Base-by-base conservation (phyloP, 2,888 invertebrate genomes). In the Iphiclides podalirius region DNA sequence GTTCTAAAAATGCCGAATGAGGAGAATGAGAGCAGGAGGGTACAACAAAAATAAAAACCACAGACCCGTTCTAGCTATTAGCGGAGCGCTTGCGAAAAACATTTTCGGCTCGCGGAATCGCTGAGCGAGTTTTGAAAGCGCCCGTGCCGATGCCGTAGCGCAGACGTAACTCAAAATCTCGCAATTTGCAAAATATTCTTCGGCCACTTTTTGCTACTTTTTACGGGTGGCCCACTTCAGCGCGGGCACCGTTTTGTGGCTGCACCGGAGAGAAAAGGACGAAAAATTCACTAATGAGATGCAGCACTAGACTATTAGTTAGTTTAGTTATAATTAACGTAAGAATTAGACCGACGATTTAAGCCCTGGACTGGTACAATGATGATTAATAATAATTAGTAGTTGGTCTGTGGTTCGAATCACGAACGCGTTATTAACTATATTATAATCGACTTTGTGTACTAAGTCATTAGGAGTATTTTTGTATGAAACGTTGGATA, bases 1-100 rank as follows among this genome's bases (percentile, higher is more conserved):
- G 70, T 77, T 75, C 61, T 64, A 62, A 72, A 73, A 77, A 72
- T 68, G 60, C 59, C 60, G 26, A n/a, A n/a, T n/a, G n/a, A n/a
- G n/a, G n/a, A n/a, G n/a, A n/a, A n/a, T n/a, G n/a, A n/a, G n/a
- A 4, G 20, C 20, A 20, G 6, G 20, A 3, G 20, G 20, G 6
- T 20, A 20, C 4, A 28, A 28, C n/a, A 73, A 77, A 75, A 79
- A 48, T 37, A 72, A 52, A 48, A 33, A 51, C 39, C 46, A 42
- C 37, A 47, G 55, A n/a, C 47, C 54, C 57, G 63, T 63, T 60
- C 63, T 57, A 61, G 69, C 73, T 75, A 72, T 75, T 75, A 76
- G 71, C 61, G 62, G 51, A 52, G 54, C 53, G 66, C 62, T 63
- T 57, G 65, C 61, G 64, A 68, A 72, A 74, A 70, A 67, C 66